A percentile compares a stretch with the other conserved stretches of the same genome.
Evolutionary conservation across 2,113 vertebrate species (phyloP).

Genomic region (Loxodonta africana): DNA sequence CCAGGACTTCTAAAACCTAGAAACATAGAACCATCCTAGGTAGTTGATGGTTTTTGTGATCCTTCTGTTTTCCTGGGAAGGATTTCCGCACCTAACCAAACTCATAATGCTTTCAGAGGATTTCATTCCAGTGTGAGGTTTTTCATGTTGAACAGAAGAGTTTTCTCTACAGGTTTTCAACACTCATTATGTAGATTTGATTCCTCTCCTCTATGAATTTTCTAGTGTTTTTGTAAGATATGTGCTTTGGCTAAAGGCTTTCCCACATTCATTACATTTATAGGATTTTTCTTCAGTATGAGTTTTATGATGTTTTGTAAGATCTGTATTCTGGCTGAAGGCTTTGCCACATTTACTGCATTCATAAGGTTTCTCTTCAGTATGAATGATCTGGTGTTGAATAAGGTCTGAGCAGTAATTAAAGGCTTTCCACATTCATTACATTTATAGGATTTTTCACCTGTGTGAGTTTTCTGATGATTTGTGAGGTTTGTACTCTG

Average conservation of each 20-base stretch:
- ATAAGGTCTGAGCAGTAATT: too few relatives aligned
- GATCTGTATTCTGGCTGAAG: not conserved
- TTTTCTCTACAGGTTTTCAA: not conserved
- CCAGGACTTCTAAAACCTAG: not conserved
- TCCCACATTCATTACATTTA: slow-evolving; percentile 9
- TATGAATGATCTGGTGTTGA: too few relatives aligned
- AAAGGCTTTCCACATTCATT: not conserved
- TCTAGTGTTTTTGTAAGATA: slow-evolving; percentile 14
- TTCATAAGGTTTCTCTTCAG: too few relatives aligned
- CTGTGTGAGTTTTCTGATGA: not conserved
- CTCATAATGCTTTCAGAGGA: not conserved
- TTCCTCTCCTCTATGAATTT: not conserved
- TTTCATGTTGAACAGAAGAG: not conserved
- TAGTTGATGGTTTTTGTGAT: not conserved
- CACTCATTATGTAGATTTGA: not conserved
- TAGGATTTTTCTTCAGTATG: not conserved
- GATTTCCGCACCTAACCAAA: not conserved
- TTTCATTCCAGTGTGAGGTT: not conserved
- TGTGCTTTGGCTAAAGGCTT: not conserved
- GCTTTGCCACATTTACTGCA: too few relatives aligned
- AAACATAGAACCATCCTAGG: not conserved
- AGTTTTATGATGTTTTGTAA: slow-evolving; percentile 16
- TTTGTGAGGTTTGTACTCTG: not conserved
- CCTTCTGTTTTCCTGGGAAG: not conserved
- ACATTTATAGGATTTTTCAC: slow-evolving; percentile 13